Conservation (phyloP, 1,140 invertebrate genomes). For the Coelopa frigida region DNA sequence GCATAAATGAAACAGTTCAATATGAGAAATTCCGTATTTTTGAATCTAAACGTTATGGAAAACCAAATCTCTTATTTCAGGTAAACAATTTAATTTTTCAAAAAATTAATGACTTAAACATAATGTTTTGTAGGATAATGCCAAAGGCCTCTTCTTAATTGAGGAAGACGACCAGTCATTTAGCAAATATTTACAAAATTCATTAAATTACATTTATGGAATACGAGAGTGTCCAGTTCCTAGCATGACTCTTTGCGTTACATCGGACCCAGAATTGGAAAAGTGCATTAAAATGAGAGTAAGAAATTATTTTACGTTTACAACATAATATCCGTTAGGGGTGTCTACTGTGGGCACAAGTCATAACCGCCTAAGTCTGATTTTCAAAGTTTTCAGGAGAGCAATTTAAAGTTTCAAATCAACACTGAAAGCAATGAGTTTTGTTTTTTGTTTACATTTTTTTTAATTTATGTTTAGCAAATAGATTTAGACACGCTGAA, state of each 20-base stretch:
- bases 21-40: constrained; percentile 60
- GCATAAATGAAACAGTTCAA: constrained; percentile 36
- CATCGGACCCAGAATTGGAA: constrained; percentile 79
- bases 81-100: constrained; percentile 41
- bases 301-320: constrained; percentile 30
- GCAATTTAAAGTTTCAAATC: too few relatives aligned
- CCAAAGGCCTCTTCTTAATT: constrained; percentile 55
- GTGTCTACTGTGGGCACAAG: too few relatives aligned
- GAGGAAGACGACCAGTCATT: constrained; percentile 50
- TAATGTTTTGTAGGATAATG: constrained; percentile 56
- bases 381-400: too few relatives aligned
- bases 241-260: constrained; percentile 78
- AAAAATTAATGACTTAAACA: background rate
- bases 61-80: constrained; percentile 62
- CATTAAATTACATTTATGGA: constrained; percentile 61
- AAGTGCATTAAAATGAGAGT: constrained; percentile 95
- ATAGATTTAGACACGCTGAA: too few relatives aligned
- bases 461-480: background rate
- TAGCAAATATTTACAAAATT: constrained; percentile 60
- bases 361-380: too few relatives aligned
- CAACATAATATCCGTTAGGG: too few relatives aligned
- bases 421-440: too few relatives aligned
- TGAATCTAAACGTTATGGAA: constrained; percentile 59
- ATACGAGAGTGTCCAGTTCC: constrained; percentile 73
- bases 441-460: too few relatives aligned